Percentiles rank a stretch among this genome's conserved stretches.
These are phyloP conservation scores for Drosophila macrospina DNA, from an alignment of 2,888 invertebrate genomes.

Conservation along the genomic window DNA sequence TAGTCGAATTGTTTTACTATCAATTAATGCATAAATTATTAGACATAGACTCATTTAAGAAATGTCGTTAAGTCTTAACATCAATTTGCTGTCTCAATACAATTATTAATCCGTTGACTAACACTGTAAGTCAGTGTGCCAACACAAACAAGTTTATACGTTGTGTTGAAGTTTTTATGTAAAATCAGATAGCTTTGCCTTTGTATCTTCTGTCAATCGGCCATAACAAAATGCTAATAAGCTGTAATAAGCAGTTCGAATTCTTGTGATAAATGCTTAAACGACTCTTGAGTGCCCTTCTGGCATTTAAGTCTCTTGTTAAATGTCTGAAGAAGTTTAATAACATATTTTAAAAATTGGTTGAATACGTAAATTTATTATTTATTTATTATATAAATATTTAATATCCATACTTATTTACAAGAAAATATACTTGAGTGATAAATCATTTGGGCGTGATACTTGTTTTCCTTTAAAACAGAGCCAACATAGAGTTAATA, in stretches of 20 bases:
- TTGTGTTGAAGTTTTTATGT: conserved; percentile 1
- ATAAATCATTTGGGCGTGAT: not conserved
- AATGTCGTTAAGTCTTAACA: not conserved
- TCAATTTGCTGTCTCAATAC: conserved; percentile 1
- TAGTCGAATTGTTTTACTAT: no score
- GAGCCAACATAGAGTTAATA: not conserved
- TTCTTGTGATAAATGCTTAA: conserved; percentile 13
- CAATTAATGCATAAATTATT: no score
- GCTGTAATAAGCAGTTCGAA: conserved; percentile 10
- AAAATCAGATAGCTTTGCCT: conserved; percentile 8
- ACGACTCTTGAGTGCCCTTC: conserved; percentile 1
- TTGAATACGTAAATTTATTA: not conserved
- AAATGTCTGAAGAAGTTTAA: not conserved
- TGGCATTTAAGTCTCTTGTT: conserved; percentile 3
- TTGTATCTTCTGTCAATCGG: not conserved
- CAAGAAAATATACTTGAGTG: not conserved
- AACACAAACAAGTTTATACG: not conserved
- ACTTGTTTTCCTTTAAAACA: not conserved
- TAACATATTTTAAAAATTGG: not conserved
- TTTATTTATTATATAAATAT: not conserved
- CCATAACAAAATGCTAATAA: conserved; percentile 5
- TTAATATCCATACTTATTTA: not conserved
- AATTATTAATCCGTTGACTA: not conserved
- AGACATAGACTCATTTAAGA: no score
- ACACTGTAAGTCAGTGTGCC: not conserved